phyloP scores from a whole-genome alignment of 2,113 vertebrate genomes.

The Strigops habroptila region DNA sequence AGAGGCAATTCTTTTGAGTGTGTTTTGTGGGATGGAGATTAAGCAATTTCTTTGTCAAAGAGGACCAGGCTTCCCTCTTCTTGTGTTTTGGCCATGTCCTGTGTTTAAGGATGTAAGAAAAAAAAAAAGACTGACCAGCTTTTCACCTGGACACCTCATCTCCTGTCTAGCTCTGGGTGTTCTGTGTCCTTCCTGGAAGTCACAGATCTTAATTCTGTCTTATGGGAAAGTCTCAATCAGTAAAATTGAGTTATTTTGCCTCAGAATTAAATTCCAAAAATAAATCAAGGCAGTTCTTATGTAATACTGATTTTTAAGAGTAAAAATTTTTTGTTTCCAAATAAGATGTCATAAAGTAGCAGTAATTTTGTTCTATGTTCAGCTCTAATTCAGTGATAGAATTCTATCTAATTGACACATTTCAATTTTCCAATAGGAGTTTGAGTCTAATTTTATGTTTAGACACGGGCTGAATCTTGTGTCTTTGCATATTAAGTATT shows the following conservation, averaged over 20 bases:
- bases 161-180: not conserved
- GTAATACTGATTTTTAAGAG: not conserved
- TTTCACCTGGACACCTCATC: not conserved
- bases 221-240: not conserved
- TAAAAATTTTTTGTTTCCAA: not conserved
- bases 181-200: not conserved
- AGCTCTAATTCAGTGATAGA: conserved; percentile 18
- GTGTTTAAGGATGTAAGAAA: not conserved
- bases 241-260: not conserved
- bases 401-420: not conserved
- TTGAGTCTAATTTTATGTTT: conserved; percentile 36
- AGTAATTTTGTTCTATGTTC: not conserved
- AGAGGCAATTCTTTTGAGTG: not conserved
- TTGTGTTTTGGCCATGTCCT: not conserved
- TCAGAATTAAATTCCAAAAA: not conserved
- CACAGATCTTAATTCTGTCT: not conserved
- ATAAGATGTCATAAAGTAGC: not conserved
- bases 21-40: not conserved
- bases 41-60: not conserved
- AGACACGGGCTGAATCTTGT: conserved; percentile 15
- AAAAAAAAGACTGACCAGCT: not conserved
- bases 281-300: not conserved
- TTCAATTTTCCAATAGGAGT: conserved; percentile 22
- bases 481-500: conserved; percentile 47
- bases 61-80: not conserved